phyloP scores from a whole-genome alignment of 2,113 vertebrate genomes.

The Dipodomys spectabilis region DNA sequence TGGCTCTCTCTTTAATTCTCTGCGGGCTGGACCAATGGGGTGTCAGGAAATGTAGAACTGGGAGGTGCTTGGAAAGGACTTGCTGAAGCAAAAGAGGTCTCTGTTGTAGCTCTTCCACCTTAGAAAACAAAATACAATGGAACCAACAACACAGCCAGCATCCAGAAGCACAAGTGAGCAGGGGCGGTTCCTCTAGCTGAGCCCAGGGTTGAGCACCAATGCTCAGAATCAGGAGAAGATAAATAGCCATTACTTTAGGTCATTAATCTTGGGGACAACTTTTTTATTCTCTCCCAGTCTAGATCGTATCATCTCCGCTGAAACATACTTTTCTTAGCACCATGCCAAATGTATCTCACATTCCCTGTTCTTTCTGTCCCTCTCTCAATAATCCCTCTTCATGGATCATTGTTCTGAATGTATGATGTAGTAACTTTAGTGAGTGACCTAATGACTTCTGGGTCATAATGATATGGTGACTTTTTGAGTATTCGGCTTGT shows the following conservation, averaged over 20 bases:
- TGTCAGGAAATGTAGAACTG: not conserved
- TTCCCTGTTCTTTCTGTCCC: not conserved
- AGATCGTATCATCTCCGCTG: not conserved
- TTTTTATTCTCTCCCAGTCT: not conserved
- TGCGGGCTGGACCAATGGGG: not conserved
- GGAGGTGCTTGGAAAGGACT: not conserved
- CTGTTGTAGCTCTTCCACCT: not conserved
- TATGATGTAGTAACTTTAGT: not conserved
- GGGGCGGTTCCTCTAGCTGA: not conserved
- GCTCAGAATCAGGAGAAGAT: not conserved
- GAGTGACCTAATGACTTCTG: not conserved
- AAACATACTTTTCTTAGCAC: not conserved
- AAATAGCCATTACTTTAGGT: not conserved
- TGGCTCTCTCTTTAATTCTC: no score
- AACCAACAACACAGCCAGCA: not conserved
- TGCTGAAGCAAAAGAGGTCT: not conserved
- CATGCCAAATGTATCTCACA: not conserved
- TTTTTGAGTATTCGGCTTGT: not conserved
- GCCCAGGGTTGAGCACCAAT: not conserved
- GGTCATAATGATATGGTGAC: not conserved
- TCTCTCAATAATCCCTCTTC: not conserved
- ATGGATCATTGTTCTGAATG: not conserved
- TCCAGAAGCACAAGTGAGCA: not conserved
- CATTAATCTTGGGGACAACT: not conserved
- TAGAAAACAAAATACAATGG: not conserved